Evolutionary conservation across 1,140 invertebrate species (phyloP), one percentile per base, ranked within the genome.

Genomic region (Arctopsyche grandis): DNA sequence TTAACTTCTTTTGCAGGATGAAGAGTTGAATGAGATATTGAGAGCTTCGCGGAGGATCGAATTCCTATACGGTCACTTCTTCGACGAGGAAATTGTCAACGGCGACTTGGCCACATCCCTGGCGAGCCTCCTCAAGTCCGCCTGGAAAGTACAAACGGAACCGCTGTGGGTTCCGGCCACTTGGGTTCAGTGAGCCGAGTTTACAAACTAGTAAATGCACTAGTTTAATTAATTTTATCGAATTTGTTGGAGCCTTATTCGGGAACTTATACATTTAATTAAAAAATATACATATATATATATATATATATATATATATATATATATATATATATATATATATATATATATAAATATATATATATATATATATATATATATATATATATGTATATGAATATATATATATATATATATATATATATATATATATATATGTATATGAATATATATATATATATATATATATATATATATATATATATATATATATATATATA

Each of bases 101-200:
- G 95, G 93, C 19, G 96, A 99, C 84, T 89, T 99, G 66, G 91
- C 94, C 0, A 90, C 91, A 66, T 95, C 97, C 24, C 96, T 98
- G 83, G 93, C 96, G 82, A 94, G 96, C 84, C 91, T 99, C 1
- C 88, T 97, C 5, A 90, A 91, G 80, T 92, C 93, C 60, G 93
- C 96, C 0, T 94, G 94, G 86, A 91, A 93, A 84, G 92, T 99
- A 16, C 97, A 99, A 87, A 95, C 93, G 1, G 96, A 99, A 86
- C 96, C 97, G 9, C 91, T 97, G 14, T 99, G 98, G 98, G 97
- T 99, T 14, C 98, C 98, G 10, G 93, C 94, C 19, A 93, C 93
- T 14, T 99, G 98, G 98, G 93, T 98, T 79, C 94, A 95, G 89
- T 95, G n/a, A n/a, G n/a, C n/a, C n/a, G n/a, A n/a, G n/a, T n/a